phyloP scores from a whole-genome alignment of 2,888 invertebrate genomes.

The Ennomos quercinarius region DNA sequence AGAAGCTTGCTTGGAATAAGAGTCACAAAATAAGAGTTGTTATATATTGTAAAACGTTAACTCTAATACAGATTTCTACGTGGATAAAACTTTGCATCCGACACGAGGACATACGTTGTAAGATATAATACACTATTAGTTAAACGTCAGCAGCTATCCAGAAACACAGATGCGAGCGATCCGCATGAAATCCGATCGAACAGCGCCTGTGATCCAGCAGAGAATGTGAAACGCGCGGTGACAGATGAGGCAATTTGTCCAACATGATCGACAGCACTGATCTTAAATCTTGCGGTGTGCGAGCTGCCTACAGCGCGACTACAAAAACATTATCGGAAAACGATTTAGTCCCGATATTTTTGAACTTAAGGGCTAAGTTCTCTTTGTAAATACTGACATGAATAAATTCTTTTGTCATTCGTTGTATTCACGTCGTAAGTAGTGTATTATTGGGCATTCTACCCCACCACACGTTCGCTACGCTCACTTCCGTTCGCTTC shows the following conservation, averaged over 20 bases:
- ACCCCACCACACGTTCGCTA: too few species aligned
- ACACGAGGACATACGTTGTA: too few species aligned
- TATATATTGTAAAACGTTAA: too few species aligned
- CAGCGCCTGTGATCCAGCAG: conserved; percentile 7
- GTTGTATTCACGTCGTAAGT: not conserved
- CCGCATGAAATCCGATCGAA: not conserved
- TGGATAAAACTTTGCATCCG: too few species aligned
- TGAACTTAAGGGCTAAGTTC: conserved; percentile 34
- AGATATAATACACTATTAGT: too few species aligned
- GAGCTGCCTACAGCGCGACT: conserved; percentile 28
- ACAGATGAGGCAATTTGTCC: conserved; percentile 61
- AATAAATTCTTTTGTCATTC: conserved; percentile 25
- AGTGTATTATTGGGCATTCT: too few species aligned
- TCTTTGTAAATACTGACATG: conserved; percentile 33
- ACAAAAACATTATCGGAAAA: conserved; percentile 51
- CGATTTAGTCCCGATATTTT: conserved; percentile 46
- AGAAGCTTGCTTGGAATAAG: too few species aligned
- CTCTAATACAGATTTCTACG: too few species aligned
- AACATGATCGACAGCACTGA: conserved; percentile 47
- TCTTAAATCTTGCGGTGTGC: conserved; percentile 36
- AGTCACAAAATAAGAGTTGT: too few species aligned
- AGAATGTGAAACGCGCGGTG: conserved; percentile 44
- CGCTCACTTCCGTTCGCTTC: too few species aligned
- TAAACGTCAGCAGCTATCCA: too few species aligned
- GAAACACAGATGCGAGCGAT: not conserved